phyloP scores from a whole-genome alignment of 2,797 vertebrate species.

The Mycteria americana region DNA sequence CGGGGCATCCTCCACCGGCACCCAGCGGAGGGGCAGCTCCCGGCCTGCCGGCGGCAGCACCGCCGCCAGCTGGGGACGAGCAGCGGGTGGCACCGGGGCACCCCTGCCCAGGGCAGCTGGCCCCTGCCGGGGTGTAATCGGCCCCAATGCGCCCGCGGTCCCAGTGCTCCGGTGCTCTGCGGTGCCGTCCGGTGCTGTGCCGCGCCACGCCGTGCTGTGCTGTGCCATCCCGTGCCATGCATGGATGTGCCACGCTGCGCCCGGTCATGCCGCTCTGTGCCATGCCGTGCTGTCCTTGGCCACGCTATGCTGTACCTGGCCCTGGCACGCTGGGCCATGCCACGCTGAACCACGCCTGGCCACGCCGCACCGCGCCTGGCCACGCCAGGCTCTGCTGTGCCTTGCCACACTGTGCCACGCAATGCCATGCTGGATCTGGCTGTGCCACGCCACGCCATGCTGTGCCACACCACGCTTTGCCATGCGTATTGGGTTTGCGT shows the following conservation, averaged over 20 bases:
- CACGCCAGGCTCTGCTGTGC: background rate
- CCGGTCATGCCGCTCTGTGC: background rate
- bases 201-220: no score
- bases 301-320: background rate
- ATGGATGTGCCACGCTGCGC: no score
- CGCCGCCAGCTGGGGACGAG: constrained; percentile 72
- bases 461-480: background rate
- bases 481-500: background rate
- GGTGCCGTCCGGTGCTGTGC: background rate
- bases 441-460: no score
- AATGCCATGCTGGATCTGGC: background rate
- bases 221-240: background rate
- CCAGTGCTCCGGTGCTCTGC: background rate
- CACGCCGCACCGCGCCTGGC: no score
- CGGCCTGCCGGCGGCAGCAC: constrained; percentile 66
- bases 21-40: constrained; percentile 71
- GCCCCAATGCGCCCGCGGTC: fast-evolving
- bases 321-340: no score
- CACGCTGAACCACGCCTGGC: no score
- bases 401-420: background rate
- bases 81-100: fast-evolving
- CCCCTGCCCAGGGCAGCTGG: background rate
- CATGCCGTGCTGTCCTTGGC: background rate
- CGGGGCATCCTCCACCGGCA: constrained; percentile 66
- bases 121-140: fast-evolving